phyloP scores from a whole-genome alignment of 2,888 invertebrate genomes.

The Muschampia plurimacula region DNA sequence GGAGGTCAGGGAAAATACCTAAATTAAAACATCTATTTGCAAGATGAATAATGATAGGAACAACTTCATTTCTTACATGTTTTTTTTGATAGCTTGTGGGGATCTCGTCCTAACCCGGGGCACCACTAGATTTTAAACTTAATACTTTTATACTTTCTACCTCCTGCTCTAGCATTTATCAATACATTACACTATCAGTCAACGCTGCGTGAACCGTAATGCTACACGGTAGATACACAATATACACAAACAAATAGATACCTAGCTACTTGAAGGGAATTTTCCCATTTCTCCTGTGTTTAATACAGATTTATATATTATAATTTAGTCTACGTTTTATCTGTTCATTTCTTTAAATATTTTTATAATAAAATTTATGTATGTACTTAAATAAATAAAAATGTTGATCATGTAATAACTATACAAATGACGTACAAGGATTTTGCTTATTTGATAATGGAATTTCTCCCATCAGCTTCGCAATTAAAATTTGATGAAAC shows the following conservation, averaged over 20 bases:
- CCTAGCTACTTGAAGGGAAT: background rate
- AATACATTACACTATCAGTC: slow-evolving; percentile 38
- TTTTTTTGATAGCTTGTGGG: background rate
- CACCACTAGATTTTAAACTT: background rate
- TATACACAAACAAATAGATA: background rate
- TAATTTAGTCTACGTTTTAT: no score
- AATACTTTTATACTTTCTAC: background rate
- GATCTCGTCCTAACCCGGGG: background rate
- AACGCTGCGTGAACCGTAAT: slow-evolving; percentile 22
- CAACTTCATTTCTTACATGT: background rate
- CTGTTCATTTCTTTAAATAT: no score
- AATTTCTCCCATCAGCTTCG: no score
- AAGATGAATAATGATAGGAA: background rate
- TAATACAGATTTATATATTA: background rate
- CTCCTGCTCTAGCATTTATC: slow-evolving; percentile 29
- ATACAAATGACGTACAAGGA: no score
- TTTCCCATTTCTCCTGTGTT: slow-evolving; percentile 2
- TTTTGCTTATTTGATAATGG: no score
- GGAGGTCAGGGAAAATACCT: background rate
- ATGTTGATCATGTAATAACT: no score
- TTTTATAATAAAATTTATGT: no score
- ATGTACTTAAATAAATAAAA: no score
- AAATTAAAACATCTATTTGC: background rate
- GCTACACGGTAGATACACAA: background rate
- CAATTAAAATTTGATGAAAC: no score